Evolutionary conservation across 1,140 invertebrate genomes (phyloP).

Genomic region (Rhagoletis pomonella): DNA sequence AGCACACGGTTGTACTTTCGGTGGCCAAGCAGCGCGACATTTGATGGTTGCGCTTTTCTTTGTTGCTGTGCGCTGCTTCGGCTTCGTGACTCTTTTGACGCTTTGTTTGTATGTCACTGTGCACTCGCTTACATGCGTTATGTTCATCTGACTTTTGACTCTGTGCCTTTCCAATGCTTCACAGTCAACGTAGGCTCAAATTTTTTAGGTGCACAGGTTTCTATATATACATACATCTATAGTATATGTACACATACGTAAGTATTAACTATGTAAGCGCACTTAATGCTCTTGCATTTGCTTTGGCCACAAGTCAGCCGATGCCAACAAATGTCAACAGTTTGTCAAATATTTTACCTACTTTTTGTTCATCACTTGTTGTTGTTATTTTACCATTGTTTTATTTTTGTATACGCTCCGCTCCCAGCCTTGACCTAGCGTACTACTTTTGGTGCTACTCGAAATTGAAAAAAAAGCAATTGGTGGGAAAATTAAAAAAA

Average conservation of each 20-base stretch:
- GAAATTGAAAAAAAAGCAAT: too few species aligned
- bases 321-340: slow-evolving; percentile 44
- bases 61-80: neutral
- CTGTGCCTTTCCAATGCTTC: neutral
- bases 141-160: neutral
- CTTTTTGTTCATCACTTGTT: neutral
- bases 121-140: neutral
- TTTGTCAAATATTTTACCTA: slow-evolving; percentile 22
- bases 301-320: neutral
- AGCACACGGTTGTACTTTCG: neutral
- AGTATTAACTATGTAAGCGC: too few species aligned
- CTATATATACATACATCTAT: neutral
- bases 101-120: neutral
- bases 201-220: neutral
- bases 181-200: neutral
- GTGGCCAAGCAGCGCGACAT: neutral
- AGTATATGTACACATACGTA: too few species aligned
- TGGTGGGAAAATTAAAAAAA: neutral
- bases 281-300: neutral
- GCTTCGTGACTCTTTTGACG: neutral
- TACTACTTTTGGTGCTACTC: neutral
- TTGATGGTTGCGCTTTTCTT: neutral
- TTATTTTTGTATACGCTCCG: neutral
- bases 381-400: neutral
- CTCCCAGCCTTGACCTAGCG: slow-evolving; percentile 32